Evolutionary conservation across 2,113 vertebrate genomes (phyloP).

Genomic region (Anolis carolinensis): DNA sequence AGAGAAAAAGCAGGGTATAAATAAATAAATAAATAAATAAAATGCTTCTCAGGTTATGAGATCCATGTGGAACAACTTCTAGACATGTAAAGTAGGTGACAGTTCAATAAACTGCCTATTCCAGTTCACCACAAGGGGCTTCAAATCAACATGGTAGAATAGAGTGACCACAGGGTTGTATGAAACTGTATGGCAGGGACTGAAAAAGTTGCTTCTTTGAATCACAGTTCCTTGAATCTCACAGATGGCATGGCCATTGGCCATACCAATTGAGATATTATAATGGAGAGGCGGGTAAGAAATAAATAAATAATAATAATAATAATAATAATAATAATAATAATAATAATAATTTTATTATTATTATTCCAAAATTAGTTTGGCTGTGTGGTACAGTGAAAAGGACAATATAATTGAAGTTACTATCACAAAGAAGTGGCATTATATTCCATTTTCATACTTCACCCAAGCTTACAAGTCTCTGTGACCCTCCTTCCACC

Average conservation of each 20-base stretch:
- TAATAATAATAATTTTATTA: too few relatives aligned
- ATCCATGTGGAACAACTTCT: neutral
- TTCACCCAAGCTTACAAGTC: neutral
- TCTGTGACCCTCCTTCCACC: neutral
- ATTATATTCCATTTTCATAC: neutral
- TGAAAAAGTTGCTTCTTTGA: too few relatives aligned
- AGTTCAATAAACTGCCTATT: constrained; percentile 1
- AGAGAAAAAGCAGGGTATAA: too few relatives aligned
- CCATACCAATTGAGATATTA: too few relatives aligned
- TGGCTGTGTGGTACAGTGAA: neutral
- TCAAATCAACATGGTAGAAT: neutral
- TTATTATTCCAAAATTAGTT: too few relatives aligned
- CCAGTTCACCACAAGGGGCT: neutral
- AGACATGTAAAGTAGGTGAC: neutral
- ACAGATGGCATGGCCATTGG: too few relatives aligned
- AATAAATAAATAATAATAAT: too few relatives aligned
- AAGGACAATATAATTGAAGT: neutral
- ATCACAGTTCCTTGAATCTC: too few relatives aligned
- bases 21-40: too few relatives aligned
- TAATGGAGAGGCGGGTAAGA: too few relatives aligned
- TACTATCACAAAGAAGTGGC: neutral
- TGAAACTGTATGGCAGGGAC: neutral
- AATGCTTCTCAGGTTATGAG: neutral
- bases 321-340: too few relatives aligned
- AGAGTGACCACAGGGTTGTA: neutral